Percentiles rank a stretch among this genome's conserved stretches.
These are phyloP conservation scores for Empis stercorea DNA, from an alignment of 2,888 invertebrate species.

Conservation along the genomic window DNA sequence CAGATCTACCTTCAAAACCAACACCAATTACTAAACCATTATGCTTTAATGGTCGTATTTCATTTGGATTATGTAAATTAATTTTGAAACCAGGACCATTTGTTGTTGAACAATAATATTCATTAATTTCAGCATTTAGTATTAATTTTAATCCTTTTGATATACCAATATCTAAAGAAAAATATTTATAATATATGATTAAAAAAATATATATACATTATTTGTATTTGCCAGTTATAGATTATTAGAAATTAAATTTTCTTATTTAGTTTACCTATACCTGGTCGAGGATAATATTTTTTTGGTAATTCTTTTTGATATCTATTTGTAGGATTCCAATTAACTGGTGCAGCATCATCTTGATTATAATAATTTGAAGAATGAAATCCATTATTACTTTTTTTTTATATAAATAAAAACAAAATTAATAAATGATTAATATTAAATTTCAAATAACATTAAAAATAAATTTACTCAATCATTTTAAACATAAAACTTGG, in stretches of 20 bases:
- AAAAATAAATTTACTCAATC: too few species aligned
- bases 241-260: not conserved
- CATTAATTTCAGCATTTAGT: conserved; percentile 53
- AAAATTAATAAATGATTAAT: too few species aligned
- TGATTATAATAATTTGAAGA: not conserved
- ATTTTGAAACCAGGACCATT: conserved; percentile 39
- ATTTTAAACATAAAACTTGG: not conserved
- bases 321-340: conserved; percentile 64
- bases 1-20: conserved; percentile 17
- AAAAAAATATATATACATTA: too few species aligned
- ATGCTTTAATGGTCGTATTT: conserved; percentile 26
- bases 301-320: conserved; percentile 43
- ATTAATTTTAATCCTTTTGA: conserved; percentile 56
- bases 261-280: conserved; percentile 36
- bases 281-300: conserved; percentile 42
- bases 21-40: conserved; percentile 24
- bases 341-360: conserved; percentile 42
- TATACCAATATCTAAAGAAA: conserved; percentile 44
- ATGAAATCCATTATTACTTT: too few species aligned
- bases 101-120: conserved; percentile 69
- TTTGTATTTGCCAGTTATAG: not conserved
- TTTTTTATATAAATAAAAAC: too few species aligned
- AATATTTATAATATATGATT: too few species aligned
- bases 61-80: conserved; percentile 12
- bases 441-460: too few species aligned